These are phyloP conservation scores for Cantharis nigra DNA, from an alignment of 2,888 invertebrate genomes.

Conservation along the genomic window DNA sequence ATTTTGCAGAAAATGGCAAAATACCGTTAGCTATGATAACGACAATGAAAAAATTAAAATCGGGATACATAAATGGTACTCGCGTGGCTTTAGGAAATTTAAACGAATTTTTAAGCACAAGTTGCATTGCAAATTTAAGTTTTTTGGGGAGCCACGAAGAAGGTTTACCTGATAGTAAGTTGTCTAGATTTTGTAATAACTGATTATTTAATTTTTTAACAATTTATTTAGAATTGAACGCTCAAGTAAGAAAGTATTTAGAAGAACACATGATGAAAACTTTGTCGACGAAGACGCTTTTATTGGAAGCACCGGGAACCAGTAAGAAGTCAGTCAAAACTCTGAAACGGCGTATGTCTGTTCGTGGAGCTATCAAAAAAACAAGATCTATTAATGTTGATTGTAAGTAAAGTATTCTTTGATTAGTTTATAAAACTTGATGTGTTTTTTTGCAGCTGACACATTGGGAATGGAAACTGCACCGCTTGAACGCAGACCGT, in stretches of 20 bases:
- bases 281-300: conserved; percentile 72
- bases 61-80: conserved; percentile 98
- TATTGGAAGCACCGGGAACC: conserved; percentile 63
- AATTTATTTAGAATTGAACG: conserved; percentile 68
- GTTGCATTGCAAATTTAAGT: conserved; percentile 95
- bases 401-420: conserved; percentile 63
- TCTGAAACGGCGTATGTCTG: conserved; percentile 78
- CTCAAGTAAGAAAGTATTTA: conserved; percentile 83
- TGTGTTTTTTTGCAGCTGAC: conserved; percentile 65
- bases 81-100: conserved; percentile 94
- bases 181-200: background rate
- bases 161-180: conserved; percentile 84
- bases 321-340: conserved; percentile 60
- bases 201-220: conserved; percentile 10
- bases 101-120: conserved; percentile 94
- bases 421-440: background rate
- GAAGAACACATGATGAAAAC: conserved; percentile 85
- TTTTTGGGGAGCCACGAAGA: conserved; percentile 93
- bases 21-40: conserved; percentile 94
- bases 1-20: conserved; percentile 80
- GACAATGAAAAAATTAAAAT: conserved; percentile 96
- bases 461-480: conserved; percentile 75
- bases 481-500: conserved; percentile 61
- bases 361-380: conserved; percentile 91
- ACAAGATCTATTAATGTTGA: conserved; percentile 92